These are phyloP conservation scores for Heteromyza rotundicornis DNA, from an alignment of 2,888 invertebrate genomes.

Conservation along the genomic window DNA sequence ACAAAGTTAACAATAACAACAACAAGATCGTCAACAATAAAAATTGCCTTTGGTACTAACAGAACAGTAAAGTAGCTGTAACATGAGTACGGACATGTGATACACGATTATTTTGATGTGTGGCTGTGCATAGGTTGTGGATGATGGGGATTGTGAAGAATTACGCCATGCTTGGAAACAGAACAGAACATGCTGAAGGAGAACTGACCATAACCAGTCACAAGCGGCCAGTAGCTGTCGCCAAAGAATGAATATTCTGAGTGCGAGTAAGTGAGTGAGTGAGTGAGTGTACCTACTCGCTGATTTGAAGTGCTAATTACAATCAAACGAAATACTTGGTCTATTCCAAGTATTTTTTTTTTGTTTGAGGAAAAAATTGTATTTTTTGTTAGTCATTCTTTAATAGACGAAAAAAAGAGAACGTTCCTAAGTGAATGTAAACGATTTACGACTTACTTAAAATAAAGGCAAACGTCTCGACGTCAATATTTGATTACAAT, in stretches of 20 bases:
- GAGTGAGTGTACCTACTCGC: not conserved
- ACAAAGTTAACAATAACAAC: not conserved
- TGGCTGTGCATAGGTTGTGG: no score
- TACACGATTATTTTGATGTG: no score
- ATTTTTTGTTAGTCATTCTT: no score
- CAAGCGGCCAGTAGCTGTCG: not conserved
- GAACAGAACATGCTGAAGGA: not conserved
- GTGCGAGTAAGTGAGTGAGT: not conserved
- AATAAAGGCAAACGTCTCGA: no score
- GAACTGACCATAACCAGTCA: constrained; percentile 19
- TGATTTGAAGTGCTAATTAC: constrained; percentile 43
- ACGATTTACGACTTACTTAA: no score
- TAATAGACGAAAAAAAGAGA: not conserved
- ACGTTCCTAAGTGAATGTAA: not conserved
- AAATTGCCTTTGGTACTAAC: not conserved
- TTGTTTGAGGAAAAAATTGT: no score
- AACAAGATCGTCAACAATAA: not conserved
- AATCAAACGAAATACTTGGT: no score
- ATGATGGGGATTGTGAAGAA: no score
- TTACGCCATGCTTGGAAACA: not conserved
- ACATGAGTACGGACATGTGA: not conserved
- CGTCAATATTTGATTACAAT: constrained; percentile 38
- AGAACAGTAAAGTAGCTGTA: constrained; percentile 1
- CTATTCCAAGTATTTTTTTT: no score
- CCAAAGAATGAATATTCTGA: not conserved